These are phyloP conservation scores for Diarsia rubi DNA, from an alignment of 2,888 invertebrate genomes.

Conservation along the genomic window DNA sequence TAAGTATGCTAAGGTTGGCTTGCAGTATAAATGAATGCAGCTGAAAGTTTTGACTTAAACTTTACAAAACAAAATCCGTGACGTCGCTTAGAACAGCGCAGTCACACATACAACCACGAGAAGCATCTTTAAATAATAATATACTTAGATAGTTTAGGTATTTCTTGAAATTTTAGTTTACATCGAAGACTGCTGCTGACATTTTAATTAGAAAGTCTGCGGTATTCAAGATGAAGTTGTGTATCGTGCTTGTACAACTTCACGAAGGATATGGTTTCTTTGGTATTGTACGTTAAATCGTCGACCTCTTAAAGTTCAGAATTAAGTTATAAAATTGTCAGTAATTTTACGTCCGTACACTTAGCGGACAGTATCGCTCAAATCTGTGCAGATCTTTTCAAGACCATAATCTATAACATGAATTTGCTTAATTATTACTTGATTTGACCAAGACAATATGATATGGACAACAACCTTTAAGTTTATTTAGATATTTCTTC, in stretches of 20 bases:
- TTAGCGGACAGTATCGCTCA: not conserved
- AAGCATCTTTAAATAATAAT: not conserved
- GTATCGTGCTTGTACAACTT: not conserved
- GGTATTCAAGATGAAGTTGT: not conserved
- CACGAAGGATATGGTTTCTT: not conserved
- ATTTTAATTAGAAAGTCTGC: not conserved
- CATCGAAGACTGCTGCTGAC: not conserved
- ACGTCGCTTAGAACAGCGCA: not conserved
- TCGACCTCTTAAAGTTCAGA: not conserved
- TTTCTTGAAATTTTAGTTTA: not conserved
- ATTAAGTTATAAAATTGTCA: not conserved
- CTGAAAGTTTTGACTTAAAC: too few relatives aligned
- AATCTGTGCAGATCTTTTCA: not conserved
- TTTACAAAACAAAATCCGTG: not conserved
- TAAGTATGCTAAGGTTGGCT: too few relatives aligned
- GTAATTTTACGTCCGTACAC: not conserved
- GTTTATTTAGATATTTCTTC: not conserved
- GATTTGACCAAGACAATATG: not conserved
- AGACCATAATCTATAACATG: not conserved
- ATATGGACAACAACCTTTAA: not conserved
- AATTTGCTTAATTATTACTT: not conserved
- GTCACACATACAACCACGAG: rapidly evolving
- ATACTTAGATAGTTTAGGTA: not conserved
- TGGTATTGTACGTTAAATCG: not conserved
- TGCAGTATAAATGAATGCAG: too few relatives aligned